Conservation (phyloP, 2,888 invertebrate species). For the Melanostoma scalare region DNA sequence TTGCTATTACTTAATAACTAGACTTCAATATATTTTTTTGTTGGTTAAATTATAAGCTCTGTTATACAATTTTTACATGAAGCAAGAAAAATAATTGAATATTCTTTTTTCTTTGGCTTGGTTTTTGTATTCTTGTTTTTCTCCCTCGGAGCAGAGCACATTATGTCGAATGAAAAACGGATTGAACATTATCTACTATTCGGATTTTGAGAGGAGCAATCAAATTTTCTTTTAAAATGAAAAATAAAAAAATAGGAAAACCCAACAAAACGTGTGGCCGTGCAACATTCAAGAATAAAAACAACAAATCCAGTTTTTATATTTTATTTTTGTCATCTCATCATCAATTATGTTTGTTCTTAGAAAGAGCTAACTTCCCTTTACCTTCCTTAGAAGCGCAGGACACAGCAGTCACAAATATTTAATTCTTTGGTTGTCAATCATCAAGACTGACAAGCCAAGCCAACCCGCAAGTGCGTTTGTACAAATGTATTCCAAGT, state of each 20-base stretch:
- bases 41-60: slow-evolving; percentile 51
- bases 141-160: slow-evolving; percentile 75
- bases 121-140: slow-evolving; percentile 26
- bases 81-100: slow-evolving; percentile 48
- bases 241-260: slow-evolving; percentile 30
- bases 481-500: slow-evolving; percentile 55
- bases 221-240: slow-evolving; percentile 24
- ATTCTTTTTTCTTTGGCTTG: no score
- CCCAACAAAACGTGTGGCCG: slow-evolving; percentile 49
- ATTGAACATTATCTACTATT: slow-evolving; percentile 8
- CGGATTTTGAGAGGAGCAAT: slow-evolving; percentile 24
- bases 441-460: slow-evolving; percentile 25
- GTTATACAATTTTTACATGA: slow-evolving; percentile 62
- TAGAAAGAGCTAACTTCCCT: slow-evolving; percentile 62
- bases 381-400: slow-evolving; percentile 44
- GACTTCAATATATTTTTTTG: slow-evolving; percentile 45
- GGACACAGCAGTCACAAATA: not conserved
- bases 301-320: slow-evolving; percentile 72
- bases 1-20: slow-evolving; percentile 68
- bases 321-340: slow-evolving; percentile 70
- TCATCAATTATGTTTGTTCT: slow-evolving; percentile 60
- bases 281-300: slow-evolving; percentile 70
- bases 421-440: not conserved
- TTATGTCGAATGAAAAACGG: slow-evolving; percentile 55
- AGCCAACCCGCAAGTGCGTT: slow-evolving; percentile 39